These are phyloP conservation scores for Caenorhabditis inopinata DNA, from an alignment of 1,140 invertebrate species.

Conservation along the genomic window DNA sequence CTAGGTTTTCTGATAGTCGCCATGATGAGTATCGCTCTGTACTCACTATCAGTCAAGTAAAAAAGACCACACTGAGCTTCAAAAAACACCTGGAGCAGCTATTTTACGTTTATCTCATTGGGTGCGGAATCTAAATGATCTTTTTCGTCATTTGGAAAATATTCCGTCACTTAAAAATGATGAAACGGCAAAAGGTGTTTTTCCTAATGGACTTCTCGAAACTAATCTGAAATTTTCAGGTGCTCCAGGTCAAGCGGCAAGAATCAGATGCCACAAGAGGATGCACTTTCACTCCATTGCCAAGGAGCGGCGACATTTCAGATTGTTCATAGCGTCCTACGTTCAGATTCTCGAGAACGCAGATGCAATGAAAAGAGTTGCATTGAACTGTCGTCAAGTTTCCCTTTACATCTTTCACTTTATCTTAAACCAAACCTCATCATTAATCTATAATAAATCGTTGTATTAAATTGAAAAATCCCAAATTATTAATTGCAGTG, in stretches of 20 bases:
- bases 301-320: too few species aligned
- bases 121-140: not conserved
- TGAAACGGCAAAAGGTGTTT: not conserved
- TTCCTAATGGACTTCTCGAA: too few species aligned
- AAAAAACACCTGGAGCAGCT: conserved; percentile 43
- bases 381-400: too few species aligned
- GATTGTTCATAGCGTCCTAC: too few species aligned
- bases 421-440: too few species aligned
- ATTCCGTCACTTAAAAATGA: not conserved
- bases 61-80: conserved; percentile 27
- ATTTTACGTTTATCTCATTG: conserved; percentile 36
- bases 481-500: too few species aligned
- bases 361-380: too few species aligned
- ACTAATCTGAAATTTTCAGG: too few species aligned
- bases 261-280: not conserved
- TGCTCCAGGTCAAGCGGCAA: not conserved
- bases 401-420: too few species aligned
- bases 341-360: too few species aligned
- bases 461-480: too few species aligned
- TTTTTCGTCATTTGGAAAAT: not conserved
- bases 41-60: conserved; percentile 46
- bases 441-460: too few species aligned
- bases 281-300: not conserved
- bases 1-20: conserved; percentile 32
- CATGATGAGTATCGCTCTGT: conserved; percentile 44